Evolutionary conservation across 2,113 vertebrate species (phyloP).

Genomic region (Reinhardtius hippoglossoides): DNA sequence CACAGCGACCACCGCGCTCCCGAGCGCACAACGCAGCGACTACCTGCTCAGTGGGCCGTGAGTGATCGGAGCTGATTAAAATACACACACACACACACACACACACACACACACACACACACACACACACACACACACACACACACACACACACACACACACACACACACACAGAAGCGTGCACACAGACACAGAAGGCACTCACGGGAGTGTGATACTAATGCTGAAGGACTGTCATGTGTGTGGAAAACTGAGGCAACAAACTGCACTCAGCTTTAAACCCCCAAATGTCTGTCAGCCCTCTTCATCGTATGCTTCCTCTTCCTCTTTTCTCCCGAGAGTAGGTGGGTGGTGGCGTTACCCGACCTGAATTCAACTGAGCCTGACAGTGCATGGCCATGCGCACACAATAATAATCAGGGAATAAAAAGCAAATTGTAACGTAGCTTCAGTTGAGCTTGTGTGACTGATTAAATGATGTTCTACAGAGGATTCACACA

Average conservation of each 20-base stretch:
- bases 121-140: too few species aligned
- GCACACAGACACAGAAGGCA: slow-evolving; percentile 21
- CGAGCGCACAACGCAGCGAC: slow-evolving; percentile 55
- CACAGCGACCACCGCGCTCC: slow-evolving; percentile 29
- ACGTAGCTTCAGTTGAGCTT: not conserved
- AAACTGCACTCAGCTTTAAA: slow-evolving; percentile 27
- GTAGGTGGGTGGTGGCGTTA: slow-evolving; percentile 26
- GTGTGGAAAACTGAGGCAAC: slow-evolving; percentile 37
- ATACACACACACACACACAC: slow-evolving; percentile 23
- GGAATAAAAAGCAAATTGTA: not conserved
- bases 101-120: too few species aligned
- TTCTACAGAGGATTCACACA: not conserved
- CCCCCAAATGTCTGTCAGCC: slow-evolving; percentile 34
- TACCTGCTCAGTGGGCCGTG: slow-evolving; percentile 58
- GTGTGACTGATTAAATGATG: not conserved
- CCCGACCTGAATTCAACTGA: slow-evolving; percentile 41
- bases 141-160: slow-evolving; percentile 20
- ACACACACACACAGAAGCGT: not conserved
- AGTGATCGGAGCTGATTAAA: slow-evolving; percentile 62
- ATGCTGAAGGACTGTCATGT: slow-evolving; percentile 44
- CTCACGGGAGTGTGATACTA: slow-evolving; percentile 43
- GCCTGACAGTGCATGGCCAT: slow-evolving; percentile 8
- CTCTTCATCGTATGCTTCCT: not conserved
- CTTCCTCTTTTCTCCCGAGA: not conserved
- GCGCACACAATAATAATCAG: not conserved